These are phyloP conservation scores for Oreochromis tanganicae DNA, from an alignment of 2,113 vertebrate genomes.

Conservation along the genomic window DNA sequence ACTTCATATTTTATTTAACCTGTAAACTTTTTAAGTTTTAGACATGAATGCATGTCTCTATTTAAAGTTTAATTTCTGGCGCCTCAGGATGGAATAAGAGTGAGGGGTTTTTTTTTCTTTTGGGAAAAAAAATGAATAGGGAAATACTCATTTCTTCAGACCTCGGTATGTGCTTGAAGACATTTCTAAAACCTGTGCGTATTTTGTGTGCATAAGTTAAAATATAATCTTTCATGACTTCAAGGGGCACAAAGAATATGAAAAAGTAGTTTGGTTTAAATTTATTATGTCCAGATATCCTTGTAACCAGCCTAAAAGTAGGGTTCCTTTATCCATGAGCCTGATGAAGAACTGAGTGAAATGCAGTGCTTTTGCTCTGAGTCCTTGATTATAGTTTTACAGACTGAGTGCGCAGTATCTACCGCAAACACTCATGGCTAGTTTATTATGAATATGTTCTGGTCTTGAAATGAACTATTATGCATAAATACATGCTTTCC, in stretches of 20 bases:
- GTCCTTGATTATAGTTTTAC: background rate
- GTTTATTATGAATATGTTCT: background rate
- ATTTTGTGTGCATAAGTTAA: background rate
- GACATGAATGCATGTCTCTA: background rate
- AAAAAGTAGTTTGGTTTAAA: background rate
- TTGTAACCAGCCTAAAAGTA: background rate
- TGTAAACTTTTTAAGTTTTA: background rate
- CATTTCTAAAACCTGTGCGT: background rate
- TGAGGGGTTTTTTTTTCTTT: fast-evolving
- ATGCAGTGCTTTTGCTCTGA: background rate
- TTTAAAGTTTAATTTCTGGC: background rate
- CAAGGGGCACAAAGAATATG: background rate
- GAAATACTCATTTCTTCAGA: background rate
- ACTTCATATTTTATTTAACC: background rate
- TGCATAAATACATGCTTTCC: background rate
- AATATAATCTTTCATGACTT: background rate
- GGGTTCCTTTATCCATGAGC: background rate
- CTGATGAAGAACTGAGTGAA: background rate
- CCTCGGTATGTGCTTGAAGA: background rate
- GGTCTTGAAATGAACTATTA: background rate
- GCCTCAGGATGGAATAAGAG: background rate
- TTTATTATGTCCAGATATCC: background rate
- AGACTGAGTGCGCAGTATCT: background rate
- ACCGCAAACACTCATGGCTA: background rate
- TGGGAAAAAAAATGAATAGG: background rate